Evolutionary conservation across 1,140 invertebrate species (phyloP).

Genomic region (Microplitis mediator): DNA sequence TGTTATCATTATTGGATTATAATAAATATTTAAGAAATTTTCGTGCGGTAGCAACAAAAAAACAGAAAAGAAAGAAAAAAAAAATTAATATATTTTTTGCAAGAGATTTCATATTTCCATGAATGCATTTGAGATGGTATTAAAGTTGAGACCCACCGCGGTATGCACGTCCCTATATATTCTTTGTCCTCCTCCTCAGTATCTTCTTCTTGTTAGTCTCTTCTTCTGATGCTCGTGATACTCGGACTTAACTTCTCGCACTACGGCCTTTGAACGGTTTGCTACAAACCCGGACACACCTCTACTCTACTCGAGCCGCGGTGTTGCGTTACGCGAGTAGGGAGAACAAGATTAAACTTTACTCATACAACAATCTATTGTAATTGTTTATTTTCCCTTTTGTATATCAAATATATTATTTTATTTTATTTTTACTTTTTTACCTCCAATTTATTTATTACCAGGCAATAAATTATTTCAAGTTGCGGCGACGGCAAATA

Average conservation of each 20-base stretch:
- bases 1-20: no score
- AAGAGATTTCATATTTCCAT: neutral
- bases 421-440: no score
- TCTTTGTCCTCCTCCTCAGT: neutral
- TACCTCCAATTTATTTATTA: no score
- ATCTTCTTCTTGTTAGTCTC: slow-evolving; percentile 2
- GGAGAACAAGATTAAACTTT: neutral
- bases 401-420: no score
- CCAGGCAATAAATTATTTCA: no score
- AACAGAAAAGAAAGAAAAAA: neutral
- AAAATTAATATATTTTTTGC: no score
- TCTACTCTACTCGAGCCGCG: neutral
- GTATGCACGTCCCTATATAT: neutral
- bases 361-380: neutral
- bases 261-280: slow-evolving; percentile 11
- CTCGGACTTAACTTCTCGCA: neutral
- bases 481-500: no score
- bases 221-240: neutral
- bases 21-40: no score
- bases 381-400: no score
- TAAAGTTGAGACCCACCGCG: slow-evolving; percentile 8
- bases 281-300: slow-evolving; percentile 24
- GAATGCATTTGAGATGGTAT: neutral
- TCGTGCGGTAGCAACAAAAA: no score
- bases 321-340: slow-evolving; percentile 22